Evolutionary conservation across 2,888 invertebrate genomes (phyloP), one percentile per base, ranked within the genome.

Genomic region (Crocallis elinguaria): DNA sequence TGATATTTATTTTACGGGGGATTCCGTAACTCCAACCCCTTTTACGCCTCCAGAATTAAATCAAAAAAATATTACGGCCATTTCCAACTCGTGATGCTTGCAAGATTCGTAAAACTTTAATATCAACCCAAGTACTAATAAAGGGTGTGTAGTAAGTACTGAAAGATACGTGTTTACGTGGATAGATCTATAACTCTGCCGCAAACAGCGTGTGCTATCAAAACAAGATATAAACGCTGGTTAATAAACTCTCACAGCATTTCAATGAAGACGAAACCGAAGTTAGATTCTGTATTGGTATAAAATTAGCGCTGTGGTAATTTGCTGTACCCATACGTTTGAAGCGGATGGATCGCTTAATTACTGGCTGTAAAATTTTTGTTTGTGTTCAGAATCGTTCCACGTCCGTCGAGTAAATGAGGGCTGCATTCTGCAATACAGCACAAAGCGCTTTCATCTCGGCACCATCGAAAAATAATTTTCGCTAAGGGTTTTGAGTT

Each of bases 311-410:
- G 63, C 62, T 27, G 49, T 12, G 52, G 69, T 71, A 73, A 74
- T 78, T 74, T 66, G 68, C 60, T 50, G 60, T 43, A 54, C 57
- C 61, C 60, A 30, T 37, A 48, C 50, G 68, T 71, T 73, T 64
- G 64, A 62, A 71, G 64, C 60, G 42, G 25, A 46, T 51, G 49
- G 46, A 48, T 56, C 60, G 55, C 71, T 75, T 82, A 82, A 84
- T 82, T 79, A 72, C 73, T 63, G 67, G 64, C 57, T 70, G 72
- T 82, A 74, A 83, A 81, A 77, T 67, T 75, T 73, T 73, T 81
- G 78, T 80, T 82, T 79, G 69, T 74, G 68, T 72, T 74, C 71
- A 64, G 76, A 80, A 77, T 69, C 69, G 66, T 62, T 69, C 64
- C 56, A 64, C 72, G 71, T 79, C 74, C 73, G 73, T 51, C 58